phyloP scores from a whole-genome alignment of 2,113 vertebrate genomes.

The Anser brachyrhynchus region DNA sequence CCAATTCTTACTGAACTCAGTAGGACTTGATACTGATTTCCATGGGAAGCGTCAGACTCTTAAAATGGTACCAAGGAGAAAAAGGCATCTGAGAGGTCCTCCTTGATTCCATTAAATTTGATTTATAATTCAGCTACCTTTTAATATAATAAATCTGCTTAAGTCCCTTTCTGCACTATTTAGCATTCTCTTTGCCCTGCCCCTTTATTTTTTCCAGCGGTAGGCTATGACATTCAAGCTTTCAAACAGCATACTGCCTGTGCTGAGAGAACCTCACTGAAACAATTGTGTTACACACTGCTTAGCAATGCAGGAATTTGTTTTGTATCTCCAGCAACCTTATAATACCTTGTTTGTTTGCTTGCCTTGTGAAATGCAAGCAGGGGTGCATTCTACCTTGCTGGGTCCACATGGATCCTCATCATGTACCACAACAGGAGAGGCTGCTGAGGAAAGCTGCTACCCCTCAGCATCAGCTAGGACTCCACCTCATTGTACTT shows the following conservation, averaged over 20 bases:
- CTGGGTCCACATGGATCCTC: accelerated
- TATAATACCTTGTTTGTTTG: background rate
- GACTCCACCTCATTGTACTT: background rate
- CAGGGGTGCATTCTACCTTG: background rate
- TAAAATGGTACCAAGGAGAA: background rate
- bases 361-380: background rate
- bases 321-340: background rate
- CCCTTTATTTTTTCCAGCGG: background rate
- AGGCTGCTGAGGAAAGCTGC: background rate
- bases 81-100: background rate
- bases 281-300: background rate
- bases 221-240: background rate
- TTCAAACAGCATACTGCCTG: background rate
- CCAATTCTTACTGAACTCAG: background rate
- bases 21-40: background rate
- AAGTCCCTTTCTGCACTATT: background rate
- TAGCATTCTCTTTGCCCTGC: background rate
- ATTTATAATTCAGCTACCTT: background rate
- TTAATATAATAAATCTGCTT: background rate
- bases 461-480: background rate
- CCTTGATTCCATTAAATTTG: background rate
- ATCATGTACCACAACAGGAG: accelerated
- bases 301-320: background rate
- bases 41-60: background rate
- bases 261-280: background rate